These are phyloP conservation scores for Indicator maculatus DNA, from an alignment of 2,113 vertebrate genomes.

Conservation along the genomic window DNA sequence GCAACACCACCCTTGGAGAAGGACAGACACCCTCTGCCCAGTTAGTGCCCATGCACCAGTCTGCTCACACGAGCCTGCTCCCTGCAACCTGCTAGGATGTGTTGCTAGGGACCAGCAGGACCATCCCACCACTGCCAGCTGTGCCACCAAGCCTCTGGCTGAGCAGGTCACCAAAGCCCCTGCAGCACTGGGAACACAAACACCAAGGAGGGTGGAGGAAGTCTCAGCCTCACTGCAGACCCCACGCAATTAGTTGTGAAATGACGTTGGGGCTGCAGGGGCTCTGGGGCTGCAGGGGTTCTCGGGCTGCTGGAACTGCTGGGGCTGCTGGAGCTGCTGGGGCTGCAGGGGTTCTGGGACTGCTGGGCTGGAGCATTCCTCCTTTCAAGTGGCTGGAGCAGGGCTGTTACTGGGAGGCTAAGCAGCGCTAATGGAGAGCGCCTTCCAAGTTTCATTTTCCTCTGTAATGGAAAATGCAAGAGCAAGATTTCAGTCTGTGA, in stretches of 20 bases:
- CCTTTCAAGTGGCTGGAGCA: background rate
- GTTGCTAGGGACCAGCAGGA: background rate
- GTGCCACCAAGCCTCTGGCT: background rate
- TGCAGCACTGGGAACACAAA: background rate
- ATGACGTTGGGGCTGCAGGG: background rate
- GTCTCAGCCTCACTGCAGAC: accelerated
- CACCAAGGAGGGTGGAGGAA: background rate
- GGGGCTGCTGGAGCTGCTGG: background rate
- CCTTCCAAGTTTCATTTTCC: slow-evolving; percentile 52
- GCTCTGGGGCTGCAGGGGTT: background rate
- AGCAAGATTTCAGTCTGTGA: slow-evolving; percentile 64
- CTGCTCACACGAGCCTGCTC: background rate
- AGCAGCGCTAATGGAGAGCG: slow-evolving; percentile 5
- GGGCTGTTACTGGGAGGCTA: background rate
- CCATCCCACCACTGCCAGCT: accelerated
- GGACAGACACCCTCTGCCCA: background rate
- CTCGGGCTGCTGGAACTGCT: background rate
- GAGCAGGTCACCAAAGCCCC: background rate
- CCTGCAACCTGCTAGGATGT: accelerated
- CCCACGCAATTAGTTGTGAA: background rate
- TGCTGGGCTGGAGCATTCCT: background rate
- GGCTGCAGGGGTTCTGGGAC: background rate
- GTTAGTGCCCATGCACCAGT: accelerated
- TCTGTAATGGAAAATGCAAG: slow-evolving; percentile 59
- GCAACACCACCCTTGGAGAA: accelerated